Conservation (phyloP, 2,888 invertebrate genomes). For the Synanthedon vespiformis region DNA sequence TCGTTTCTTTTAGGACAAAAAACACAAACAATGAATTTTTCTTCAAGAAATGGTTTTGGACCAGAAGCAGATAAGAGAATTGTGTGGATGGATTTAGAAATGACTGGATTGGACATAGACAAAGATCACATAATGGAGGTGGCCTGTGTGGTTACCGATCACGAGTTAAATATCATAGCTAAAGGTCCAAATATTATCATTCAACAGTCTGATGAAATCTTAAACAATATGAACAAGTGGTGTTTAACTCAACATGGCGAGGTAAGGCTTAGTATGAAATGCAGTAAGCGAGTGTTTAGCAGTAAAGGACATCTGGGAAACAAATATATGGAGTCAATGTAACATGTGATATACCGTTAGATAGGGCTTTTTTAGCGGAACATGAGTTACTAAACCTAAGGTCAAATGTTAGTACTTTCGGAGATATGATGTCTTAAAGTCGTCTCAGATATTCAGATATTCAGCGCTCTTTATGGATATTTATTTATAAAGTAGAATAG, state of each 20-base stretch:
- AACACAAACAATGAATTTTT: neutral
- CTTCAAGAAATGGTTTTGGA: neutral
- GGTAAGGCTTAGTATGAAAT: constrained; percentile 50
- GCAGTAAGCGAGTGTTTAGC: no score
- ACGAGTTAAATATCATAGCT: constrained; percentile 79
- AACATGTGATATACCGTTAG: no score
- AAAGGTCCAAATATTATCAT: constrained; percentile 83
- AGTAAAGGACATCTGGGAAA: no score
- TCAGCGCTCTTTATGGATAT: no score
- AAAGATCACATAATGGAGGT: constrained; percentile 88
- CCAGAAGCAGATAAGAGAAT: constrained; percentile 46
- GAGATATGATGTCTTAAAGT: no score
- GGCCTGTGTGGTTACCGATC: constrained; percentile 89
- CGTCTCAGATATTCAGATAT: no score
- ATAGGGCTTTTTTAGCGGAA: no score
- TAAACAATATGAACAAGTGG: constrained; percentile 88
- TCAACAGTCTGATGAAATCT: constrained; percentile 77
- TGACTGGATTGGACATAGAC: constrained; percentile 88
- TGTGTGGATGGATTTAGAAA: constrained; percentile 86
- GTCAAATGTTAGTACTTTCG: no score
- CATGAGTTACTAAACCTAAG: no score
- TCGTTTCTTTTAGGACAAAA: neutral
- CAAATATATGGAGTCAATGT: no score
- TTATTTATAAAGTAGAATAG: no score
- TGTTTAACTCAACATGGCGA: constrained; percentile 81